A percentile compares a stretch with the other conserved stretches of the same genome.
These are phyloP conservation scores for Lumbricus terrestris DNA, from an alignment of 2,888 invertebrate species.

Conservation along the genomic window DNA sequence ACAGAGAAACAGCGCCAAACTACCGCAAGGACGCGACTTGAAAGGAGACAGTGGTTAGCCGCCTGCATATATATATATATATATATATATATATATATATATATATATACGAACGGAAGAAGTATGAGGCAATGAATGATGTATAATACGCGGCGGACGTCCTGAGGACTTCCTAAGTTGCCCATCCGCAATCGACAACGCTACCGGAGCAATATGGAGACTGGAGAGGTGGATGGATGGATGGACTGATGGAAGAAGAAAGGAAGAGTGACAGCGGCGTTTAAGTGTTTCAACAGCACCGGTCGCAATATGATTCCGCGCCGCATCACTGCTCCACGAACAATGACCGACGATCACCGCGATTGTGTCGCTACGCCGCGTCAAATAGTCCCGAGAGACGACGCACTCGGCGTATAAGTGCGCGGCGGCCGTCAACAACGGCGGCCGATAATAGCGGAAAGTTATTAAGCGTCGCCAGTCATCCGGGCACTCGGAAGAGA, in stretches of 20 bases:
- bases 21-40: no score
- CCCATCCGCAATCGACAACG: no score
- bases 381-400: conserved; percentile 16
- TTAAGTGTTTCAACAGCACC: neutral
- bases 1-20: neutral
- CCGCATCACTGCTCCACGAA: neutral
- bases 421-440: neutral
- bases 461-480: conserved; percentile 9
- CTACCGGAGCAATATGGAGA: no score
- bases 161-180: no score
- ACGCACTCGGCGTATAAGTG: neutral
- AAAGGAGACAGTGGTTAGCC: no score
- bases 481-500: conserved; percentile 6
- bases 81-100: no score
- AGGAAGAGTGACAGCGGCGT: neutral
- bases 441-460: neutral
- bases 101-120: neutral
- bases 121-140: neutral
- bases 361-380: neutral
- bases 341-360: neutral
- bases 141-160: no score
- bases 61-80: no score
- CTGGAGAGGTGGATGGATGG: neutral
- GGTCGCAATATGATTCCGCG: neutral
- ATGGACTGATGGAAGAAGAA: neutral